These are phyloP conservation scores for Pampusana beccarii DNA, from an alignment of 2,113 vertebrate genomes.

Conservation along the genomic window DNA sequence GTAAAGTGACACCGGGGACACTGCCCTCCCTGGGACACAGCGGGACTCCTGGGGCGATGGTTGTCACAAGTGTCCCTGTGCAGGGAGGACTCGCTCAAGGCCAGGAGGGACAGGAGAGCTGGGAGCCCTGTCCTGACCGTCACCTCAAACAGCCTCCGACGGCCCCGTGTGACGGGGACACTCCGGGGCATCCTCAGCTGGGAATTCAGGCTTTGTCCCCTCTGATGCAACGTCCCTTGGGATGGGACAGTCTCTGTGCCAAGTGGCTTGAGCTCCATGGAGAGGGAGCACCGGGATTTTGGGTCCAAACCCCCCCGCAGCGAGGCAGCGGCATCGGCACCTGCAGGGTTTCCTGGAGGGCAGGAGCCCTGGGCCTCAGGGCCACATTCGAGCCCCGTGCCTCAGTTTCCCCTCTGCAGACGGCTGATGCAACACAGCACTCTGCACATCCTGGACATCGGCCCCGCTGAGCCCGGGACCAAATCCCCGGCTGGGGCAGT, in stretches of 20 bases:
- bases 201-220: not conserved
- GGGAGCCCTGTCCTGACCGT: not conserved
- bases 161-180: accelerated
- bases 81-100: not conserved
- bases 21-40: not conserved
- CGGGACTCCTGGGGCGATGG: not conserved
- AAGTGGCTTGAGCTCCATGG: accelerated
- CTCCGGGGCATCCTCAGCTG: not conserved
- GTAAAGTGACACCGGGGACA: slow-evolving; percentile 49
- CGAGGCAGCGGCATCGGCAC: not conserved
- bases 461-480: accelerated
- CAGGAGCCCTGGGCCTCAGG: not conserved
- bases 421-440: accelerated
- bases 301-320: not conserved
- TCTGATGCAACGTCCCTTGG: accelerated
- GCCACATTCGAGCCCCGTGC: not conserved
- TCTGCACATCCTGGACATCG: accelerated
- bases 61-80: not conserved
- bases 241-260: accelerated
- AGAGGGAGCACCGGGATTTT: accelerated
- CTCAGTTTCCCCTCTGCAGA: not conserved
- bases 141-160: not conserved
- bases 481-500: accelerated
- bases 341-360: accelerated
- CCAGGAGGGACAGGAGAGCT: not conserved